Percentiles rank a stretch among this genome's conserved stretches.
Evolutionary conservation across 2,113 vertebrate species (phyloP).

Genomic region (Chionis minor): DNA sequence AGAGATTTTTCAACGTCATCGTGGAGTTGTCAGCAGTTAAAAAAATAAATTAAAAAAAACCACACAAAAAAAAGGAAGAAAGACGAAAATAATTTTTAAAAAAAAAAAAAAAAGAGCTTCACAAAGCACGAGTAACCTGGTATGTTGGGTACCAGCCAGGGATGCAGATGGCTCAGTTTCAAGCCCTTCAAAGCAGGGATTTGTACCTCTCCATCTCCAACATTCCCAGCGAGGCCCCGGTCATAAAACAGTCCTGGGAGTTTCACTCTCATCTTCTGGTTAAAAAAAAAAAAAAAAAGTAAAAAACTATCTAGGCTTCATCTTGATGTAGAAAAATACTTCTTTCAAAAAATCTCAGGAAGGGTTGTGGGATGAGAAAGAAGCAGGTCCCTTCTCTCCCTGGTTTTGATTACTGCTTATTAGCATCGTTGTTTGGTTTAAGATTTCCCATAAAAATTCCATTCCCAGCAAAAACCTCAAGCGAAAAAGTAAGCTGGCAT

Average conservation of each 20-base stretch:
- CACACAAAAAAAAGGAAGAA: neutral
- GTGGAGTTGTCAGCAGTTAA: accelerated
- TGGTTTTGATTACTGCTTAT: constrained; percentile 41
- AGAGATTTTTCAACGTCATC: neutral
- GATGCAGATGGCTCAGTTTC: neutral
- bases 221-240: neutral
- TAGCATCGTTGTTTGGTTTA: constrained; percentile 5
- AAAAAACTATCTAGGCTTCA: neutral
- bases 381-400: neutral
- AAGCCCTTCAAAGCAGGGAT: constrained; percentile 10
- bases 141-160: neutral
- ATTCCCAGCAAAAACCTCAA: neutral
- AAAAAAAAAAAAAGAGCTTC: neutral
- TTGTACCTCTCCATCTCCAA: neutral
- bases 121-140: neutral
- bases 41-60: neutral
- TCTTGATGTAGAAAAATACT: neutral
- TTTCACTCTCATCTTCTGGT: neutral
- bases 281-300: neutral
- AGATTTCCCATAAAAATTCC: constrained; percentile 48
- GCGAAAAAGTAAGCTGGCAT: neutral
- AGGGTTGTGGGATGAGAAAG: neutral
- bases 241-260: neutral
- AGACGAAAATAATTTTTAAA: neutral
- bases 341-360: neutral